Evolutionary conservation across 1,140 invertebrate species (phyloP), one percentile per base, ranked within the genome.

Genomic region (Zaprionus tsacasi): DNA sequence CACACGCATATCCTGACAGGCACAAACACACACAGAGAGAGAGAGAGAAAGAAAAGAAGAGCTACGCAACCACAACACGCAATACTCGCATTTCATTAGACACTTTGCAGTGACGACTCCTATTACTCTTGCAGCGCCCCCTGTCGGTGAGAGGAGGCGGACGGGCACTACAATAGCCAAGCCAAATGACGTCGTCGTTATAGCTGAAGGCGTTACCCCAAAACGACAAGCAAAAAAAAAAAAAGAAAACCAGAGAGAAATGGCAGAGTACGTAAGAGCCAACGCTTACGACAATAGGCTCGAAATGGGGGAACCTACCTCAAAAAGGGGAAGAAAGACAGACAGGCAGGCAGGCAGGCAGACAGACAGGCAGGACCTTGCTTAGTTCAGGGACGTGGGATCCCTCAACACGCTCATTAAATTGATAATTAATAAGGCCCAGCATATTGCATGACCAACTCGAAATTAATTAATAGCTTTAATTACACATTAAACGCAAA

Each of bases 31-130:
- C 27, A 17, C 27, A 52, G 6, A 59, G 8, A 10, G 21, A 52
- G 6, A 59, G 8, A 10, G 2, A 12, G 10, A 59, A 59, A 38
- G 11, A 70, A 70, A 33, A 69, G 68, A 79, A 88, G 83, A 78
- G 79, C 83, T 82, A 87, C 83, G 83, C 77, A 87, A 88, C 85
- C 85, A 83, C 85, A 89, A 70, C 85, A 89, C 85, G 85, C 85
- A 89, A 89, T 85, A 81, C 78, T 89, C 85, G 85, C 85, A 89
- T 89, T 89, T 89, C 85, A 89, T 89, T 89, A 89, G 85, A 89
- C 85, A 89, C 85, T 89, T 89, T 83, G 81, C 76, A 89, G 63
- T 83, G 85, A 89, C 85, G 86, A 89, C 72, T 87, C 78, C 83
- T 87, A 87, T 88, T 89, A 89, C 83, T 88, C 85, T 85, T 78